Evolutionary conservation across 2,888 invertebrate genomes (phyloP).

Genomic region (Melanophora roralis): DNA sequence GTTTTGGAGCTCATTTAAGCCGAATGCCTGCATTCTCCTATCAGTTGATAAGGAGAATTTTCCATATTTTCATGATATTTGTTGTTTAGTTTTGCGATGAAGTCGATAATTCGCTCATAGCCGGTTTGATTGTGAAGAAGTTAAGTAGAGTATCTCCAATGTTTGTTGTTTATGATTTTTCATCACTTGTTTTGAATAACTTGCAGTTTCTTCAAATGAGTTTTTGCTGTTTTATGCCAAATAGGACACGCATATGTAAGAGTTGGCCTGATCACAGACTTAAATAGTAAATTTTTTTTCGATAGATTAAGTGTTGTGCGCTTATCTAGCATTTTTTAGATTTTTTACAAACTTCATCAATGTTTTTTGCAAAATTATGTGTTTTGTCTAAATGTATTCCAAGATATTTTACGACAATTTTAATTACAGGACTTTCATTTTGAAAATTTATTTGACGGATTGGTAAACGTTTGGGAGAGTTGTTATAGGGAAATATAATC

Average conservation of each 20-base stretch:
- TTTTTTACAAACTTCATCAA: not conserved
- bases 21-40: no score
- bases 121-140: not conserved
- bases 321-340: not conserved
- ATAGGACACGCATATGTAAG: conserved; percentile 1
- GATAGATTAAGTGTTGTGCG: not conserved
- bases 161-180: conserved; percentile 14
- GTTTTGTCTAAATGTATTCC: conserved; percentile 1
- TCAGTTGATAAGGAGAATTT: no score
- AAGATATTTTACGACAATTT: no score
- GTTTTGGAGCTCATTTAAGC: no score
- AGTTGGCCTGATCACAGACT: not conserved
- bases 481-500: no score
- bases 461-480: no score
- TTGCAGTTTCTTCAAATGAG: not conserved
- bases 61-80: no score
- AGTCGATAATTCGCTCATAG: no score
- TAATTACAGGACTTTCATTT: no score
- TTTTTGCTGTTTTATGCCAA: conserved; percentile 9
- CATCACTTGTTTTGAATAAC: conserved; percentile 13
- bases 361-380: not conserved
- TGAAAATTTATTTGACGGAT: no score
- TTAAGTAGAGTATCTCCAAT: no score
- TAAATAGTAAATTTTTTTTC: conserved; percentile 4
- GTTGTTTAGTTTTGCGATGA: no score